These are phyloP conservation scores for Cylindroiulus punctatus DNA, from an alignment of 2,888 invertebrate genomes.

Conservation along the genomic window DNA sequence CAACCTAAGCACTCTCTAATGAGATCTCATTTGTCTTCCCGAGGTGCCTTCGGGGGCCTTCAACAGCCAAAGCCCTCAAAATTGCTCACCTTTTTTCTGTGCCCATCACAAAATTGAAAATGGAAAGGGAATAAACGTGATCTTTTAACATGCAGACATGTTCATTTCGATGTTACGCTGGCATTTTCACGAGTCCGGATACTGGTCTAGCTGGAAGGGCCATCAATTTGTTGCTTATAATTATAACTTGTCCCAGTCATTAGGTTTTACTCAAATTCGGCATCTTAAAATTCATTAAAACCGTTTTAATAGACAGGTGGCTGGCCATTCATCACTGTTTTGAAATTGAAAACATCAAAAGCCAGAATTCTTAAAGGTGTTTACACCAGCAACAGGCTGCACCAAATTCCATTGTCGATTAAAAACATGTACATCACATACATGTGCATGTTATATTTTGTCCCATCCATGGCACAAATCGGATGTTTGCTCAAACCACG, in stretches of 20 bases:
- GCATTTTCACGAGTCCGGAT: neutral
- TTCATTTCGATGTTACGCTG: conserved; percentile 1
- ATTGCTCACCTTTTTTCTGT: conserved; percentile 4
- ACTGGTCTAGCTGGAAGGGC: neutral
- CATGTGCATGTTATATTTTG: too few species aligned
- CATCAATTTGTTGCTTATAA: conserved; percentile 3
- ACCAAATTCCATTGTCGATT: too few species aligned
- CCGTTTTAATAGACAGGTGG: neutral
- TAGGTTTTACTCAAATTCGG: conserved; percentile 2
- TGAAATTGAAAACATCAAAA: neutral
- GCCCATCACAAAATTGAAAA: neutral
- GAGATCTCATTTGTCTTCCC: conserved; percentile 53
- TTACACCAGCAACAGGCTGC: too few species aligned
- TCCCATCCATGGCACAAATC: too few species aligned
- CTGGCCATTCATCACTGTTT: neutral
- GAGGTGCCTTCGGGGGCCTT: neutral
- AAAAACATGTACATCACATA: too few species aligned
- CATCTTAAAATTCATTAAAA: conserved; percentile 18
- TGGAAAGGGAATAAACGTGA: conserved; percentile 10
- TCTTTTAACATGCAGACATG: conserved; percentile 9
- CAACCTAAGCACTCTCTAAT: conserved; percentile 47
- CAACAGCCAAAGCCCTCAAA: conserved; percentile 2
- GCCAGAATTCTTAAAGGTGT: neutral
- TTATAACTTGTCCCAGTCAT: conserved; percentile 2
- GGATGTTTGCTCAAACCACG: too few species aligned